Evolutionary conservation across 2,797 vertebrate genomes (phyloP).

Genomic region (Hoplostethus atlanticus): DNA sequence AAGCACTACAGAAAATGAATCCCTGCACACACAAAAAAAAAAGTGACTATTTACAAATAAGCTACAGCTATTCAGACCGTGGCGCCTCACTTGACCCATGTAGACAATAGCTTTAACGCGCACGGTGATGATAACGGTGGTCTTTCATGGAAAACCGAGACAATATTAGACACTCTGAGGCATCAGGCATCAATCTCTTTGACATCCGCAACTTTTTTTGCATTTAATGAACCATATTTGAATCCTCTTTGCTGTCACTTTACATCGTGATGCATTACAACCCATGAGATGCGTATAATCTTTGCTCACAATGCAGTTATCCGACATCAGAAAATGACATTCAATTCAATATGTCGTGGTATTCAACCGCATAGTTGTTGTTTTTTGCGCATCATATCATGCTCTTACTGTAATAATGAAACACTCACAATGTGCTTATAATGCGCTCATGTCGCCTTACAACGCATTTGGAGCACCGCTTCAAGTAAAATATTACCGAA

Average conservation of each 20-base stretch:
- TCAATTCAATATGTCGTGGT: neutral
- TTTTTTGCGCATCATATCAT: neutral
- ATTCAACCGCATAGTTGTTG: no score
- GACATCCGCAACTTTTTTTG: no score
- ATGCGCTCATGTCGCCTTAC: no score
- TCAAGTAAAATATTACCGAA: neutral
- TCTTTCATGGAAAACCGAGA: no score
- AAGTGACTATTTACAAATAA: conserved; percentile 36
- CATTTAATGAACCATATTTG: no score
- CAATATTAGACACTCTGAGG: no score
- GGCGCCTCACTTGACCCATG: neutral
- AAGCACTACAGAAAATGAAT: neutral
- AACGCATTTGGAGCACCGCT: neutral
- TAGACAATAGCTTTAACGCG: neutral
- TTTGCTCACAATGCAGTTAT: neutral
- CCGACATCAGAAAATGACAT: neutral
- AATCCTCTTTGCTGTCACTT: no score
- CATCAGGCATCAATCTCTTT: neutral
- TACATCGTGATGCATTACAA: neutral
- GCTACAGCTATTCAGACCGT: conserved; percentile 6
- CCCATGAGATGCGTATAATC: neutral
- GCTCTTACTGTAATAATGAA: neutral
- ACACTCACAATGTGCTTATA: no score
- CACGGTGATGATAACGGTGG: neutral
- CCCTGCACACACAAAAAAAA: neutral